Base-by-base conservation (phyloP, 2,113 vertebrate genomes). In the Ammodytes dubius region DNA sequence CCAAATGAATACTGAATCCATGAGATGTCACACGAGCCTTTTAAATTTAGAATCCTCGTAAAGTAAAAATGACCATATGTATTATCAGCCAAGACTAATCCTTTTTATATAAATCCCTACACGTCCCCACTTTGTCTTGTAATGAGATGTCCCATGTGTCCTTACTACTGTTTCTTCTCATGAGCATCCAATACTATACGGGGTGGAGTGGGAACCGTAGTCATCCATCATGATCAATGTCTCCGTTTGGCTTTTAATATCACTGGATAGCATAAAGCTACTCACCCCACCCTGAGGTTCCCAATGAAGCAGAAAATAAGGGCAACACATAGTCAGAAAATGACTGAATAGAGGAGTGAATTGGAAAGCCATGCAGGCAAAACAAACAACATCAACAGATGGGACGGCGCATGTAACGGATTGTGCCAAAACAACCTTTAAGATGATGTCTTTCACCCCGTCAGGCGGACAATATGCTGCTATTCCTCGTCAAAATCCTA, bases 161-260 rank as follows among this genome's bases (percentile, higher is more conserved):
- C 75, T 75, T 77, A 58, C 17, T 40, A 27, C 37, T 59, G 39
- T 73, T 81, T 76, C 61, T 66, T 84, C 70, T 40, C 64, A 86
- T 71, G 83, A 56, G 54, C 79, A 83, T 86, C 54, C 77, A 68
- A 70, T 70, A 83, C 46, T 52, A 50, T 27, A 40, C 56, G 12
- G 60, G 47, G 37, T 77, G 70, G 39, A 80, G 46, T 13, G 64
- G 45, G 61, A 54, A 35, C 19, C 70, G 53, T 63, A 79, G 83
- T 91, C 91, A 92, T 91, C 90, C 91, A 91, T 93, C 90, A 91
- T 74, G 65, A 90, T 92, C 90, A 86, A 67, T 88, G 85, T 88
- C 87, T 90, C 63, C 40, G 72, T 82, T 82, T 87, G 90, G 82
- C 90, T 79, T 83, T 92, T 27, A 84, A 89, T 83, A 85, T 91